Percentiles rank a stretch among this genome's conserved stretches.
Conservation (phyloP, 2,888 invertebrate species). For the Thymelicus lineola region DNA sequence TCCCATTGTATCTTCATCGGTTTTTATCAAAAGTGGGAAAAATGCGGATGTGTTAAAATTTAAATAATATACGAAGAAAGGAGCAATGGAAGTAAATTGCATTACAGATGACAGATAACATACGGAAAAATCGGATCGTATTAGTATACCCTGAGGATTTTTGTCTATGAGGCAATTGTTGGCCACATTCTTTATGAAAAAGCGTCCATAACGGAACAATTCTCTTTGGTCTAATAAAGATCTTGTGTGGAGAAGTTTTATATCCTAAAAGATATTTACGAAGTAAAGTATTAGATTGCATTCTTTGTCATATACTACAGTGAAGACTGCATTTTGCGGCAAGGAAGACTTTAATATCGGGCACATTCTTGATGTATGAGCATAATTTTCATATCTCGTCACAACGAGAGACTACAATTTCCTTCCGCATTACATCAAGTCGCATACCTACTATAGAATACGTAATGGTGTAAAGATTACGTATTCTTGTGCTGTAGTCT, state of each 20-base stretch:
- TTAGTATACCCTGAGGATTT: too few species aligned
- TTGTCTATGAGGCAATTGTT: neutral
- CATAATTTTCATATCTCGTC: conserved; percentile 29
- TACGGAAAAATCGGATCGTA: too few species aligned
- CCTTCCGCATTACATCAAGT: conserved; percentile 4
- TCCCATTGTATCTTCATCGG: too few species aligned
- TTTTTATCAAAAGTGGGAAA: too few species aligned
- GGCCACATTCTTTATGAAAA: neutral
- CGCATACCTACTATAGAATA: neutral
- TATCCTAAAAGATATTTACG: conserved; percentile 8
- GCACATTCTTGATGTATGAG: conserved; percentile 25
- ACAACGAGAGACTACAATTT: conserved; percentile 19
- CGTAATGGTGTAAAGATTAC: neutral
- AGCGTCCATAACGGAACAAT: neutral
- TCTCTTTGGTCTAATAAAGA: neutral
- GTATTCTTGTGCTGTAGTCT: too few species aligned
- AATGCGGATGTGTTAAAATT: too few species aligned
- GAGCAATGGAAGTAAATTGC: too few species aligned
- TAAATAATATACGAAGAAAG: too few species aligned
- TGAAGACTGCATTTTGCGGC: conserved; percentile 9
- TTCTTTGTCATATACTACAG: conserved; percentile 10
- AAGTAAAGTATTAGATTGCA: conserved; percentile 9
- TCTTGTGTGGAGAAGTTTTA: neutral
- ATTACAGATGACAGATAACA: too few species aligned
- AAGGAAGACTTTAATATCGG: conserved; percentile 27